phyloP scores from a whole-genome alignment of 2,888 invertebrate genomes.

The Mythimna pallens region DNA sequence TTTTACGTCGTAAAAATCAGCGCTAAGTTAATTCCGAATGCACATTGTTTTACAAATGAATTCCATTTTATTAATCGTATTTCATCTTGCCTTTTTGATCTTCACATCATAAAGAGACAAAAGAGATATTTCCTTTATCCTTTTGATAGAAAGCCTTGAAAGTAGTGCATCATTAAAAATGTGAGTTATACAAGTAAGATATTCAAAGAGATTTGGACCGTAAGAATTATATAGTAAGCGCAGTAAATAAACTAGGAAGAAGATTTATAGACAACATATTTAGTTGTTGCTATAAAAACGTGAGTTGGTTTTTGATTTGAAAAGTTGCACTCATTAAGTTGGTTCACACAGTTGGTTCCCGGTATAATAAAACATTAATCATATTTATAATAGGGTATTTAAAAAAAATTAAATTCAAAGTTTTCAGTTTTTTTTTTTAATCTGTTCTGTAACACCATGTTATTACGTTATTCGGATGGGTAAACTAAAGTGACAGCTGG shows the following conservation, averaged over 20 bases:
- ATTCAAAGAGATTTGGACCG: not conserved
- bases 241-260: not conserved
- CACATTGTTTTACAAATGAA: not conserved
- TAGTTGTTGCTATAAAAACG: no score
- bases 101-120: slow-evolving; percentile 4
- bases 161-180: not conserved
- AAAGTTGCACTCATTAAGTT: no score
- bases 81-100: slow-evolving; percentile 8
- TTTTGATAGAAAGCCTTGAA: not conserved
- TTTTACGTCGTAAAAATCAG: not conserved
- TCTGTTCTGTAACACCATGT: no score
- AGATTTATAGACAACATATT: not conserved
- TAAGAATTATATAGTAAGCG: not conserved
- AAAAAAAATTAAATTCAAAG: no score
- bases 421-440: no score
- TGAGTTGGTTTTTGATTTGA: no score
- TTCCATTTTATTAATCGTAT: slow-evolving; percentile 1
- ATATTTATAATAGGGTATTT: no score
- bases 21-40: not conserved
- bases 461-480: no score
- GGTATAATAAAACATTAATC: no score
- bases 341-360: no score
- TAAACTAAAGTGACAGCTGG: no score
- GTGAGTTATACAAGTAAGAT: not conserved
- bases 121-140: not conserved